Evolutionary conservation across 2,113 vertebrate genomes (phyloP), one percentile per base, ranked within the genome.

Genomic region (Hypocryptadius cinnamomeus): DNA sequence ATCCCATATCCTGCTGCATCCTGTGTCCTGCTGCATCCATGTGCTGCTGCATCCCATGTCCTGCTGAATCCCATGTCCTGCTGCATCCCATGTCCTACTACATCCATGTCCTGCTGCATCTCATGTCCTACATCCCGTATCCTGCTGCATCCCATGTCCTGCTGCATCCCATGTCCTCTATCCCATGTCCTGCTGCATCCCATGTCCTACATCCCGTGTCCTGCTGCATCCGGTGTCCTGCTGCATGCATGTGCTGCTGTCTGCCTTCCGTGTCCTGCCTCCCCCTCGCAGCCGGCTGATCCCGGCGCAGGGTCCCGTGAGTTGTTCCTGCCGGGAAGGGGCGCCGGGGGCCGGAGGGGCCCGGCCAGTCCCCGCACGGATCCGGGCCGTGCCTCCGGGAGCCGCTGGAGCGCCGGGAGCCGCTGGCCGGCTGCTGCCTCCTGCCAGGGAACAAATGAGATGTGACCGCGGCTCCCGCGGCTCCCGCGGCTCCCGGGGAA

Each of bases 361-460:
- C 28, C 0, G 28, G 21, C 1, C 12, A 5, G 25, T 3, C 22
- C 54, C 19, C 3, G 14, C 76, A 1, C 1, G 13, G 33, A 4
- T 11, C 12, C 1, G 17, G 35, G 39, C 82, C 5, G 59, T 22
- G 60, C 68, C n/a, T 25, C 64, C 3, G 3, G 69, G 81, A 42
- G 85, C 60, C 10, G 44, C 42, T 0, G 2, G 65, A 56, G 3
- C 1, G 5, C 64, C 2, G 3, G 74, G 89, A 77, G 89, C 51
- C 15, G 54, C 59, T 2, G 5, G 60, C 33, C 17, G 33, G 60
- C 76, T 12, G 57, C 81, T 6, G 54, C 79, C 77, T 87, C 71
- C 59, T 47, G 72, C 78, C 83, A 39, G 64, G 23, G 80, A 48
- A 5, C 42, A 74, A 44, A 86, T 8, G 61, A 18, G 81, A n/a